These are phyloP conservation scores for Papilio elwesi DNA, from an alignment of 2,888 invertebrate species.

Conservation along the genomic window DNA sequence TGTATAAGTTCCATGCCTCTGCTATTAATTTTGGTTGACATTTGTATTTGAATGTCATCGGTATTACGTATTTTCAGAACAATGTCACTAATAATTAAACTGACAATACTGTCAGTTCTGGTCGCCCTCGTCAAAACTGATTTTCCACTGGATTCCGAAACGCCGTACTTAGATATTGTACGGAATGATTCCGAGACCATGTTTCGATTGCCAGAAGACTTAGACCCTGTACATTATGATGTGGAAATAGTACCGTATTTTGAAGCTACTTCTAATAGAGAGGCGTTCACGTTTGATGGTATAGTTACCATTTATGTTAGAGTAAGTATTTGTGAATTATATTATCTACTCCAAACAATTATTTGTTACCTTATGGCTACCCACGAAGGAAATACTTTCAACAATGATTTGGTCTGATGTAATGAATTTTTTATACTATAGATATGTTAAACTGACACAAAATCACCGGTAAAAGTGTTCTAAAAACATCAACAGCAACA, in stretches of 20 bases:
- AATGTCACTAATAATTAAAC: constrained; percentile 54
- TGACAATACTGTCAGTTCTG: constrained; percentile 58
- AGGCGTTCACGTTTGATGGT: constrained; percentile 78
- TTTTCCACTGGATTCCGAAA: constrained; percentile 62
- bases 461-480: too few species aligned
- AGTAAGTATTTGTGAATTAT: constrained; percentile 54
- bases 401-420: too few species aligned
- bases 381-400: too few species aligned
- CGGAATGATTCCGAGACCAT: constrained; percentile 48
- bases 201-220: constrained; percentile 70
- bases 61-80: constrained; percentile 50
- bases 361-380: too few species aligned
- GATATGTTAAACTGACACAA: too few species aligned
- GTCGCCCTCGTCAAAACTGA: constrained; percentile 58
- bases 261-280: constrained; percentile 57
- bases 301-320: constrained; percentile 64
- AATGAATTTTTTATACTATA: too few species aligned
- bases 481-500: too few species aligned
- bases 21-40: too few species aligned
- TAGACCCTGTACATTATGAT: constrained; percentile 81
- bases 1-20: too few species aligned
- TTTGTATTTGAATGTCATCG: too few species aligned
- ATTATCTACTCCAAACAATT: background rate
- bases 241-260: constrained; percentile 83
- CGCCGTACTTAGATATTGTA: constrained; percentile 46